A percentile compares a stretch with the other conserved stretches of the same genome.
phyloP scores from a whole-genome alignment of 2,888 invertebrate species.

The Drosophila dives region DNA sequence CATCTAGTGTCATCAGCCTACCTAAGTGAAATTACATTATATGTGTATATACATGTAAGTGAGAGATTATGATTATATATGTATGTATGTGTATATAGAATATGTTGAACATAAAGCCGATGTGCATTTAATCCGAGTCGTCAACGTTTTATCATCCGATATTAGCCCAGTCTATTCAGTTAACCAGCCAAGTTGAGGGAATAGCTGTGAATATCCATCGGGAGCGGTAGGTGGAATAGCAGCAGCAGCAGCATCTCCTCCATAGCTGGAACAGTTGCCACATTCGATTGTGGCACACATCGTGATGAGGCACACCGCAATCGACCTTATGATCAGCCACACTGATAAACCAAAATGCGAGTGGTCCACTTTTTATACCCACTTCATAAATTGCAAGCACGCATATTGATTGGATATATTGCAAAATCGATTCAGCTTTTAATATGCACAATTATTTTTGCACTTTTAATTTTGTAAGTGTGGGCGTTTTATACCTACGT shows the following conservation, averaged over 20 bases:
- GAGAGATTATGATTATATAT: conserved; percentile 6
- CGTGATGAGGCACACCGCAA: conserved; percentile 35
- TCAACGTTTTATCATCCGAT: conserved; percentile 10
- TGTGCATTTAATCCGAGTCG: conserved; percentile 14
- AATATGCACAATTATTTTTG: not conserved
- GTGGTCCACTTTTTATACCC: conserved; percentile 20
- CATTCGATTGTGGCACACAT: conserved; percentile 35
- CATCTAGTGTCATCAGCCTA: conserved; percentile 55
- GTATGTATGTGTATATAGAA: not conserved
- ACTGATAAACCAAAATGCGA: conserved; percentile 7
- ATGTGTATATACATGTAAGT: conserved; percentile 7
- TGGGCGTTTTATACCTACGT: conserved; percentile 6
- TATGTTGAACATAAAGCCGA: not conserved
- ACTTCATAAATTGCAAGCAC: conserved; percentile 9
- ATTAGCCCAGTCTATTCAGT: conserved; percentile 22
- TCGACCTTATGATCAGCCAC: conserved; percentile 56
- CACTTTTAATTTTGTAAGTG: not conserved
- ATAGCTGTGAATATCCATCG: conserved; percentile 52
- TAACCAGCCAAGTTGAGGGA: conserved; percentile 38
- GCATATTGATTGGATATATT: conserved; percentile 18
- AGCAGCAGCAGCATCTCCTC: conserved; percentile 26
- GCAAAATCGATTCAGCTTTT: conserved; percentile 14
- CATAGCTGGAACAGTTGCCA: conserved; percentile 48
- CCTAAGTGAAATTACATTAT: conserved; percentile 31
- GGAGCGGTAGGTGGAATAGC: not conserved